Evolutionary conservation across 1,140 invertebrate species (phyloP).

Genomic region (Trinorchestia longiramus): DNA sequence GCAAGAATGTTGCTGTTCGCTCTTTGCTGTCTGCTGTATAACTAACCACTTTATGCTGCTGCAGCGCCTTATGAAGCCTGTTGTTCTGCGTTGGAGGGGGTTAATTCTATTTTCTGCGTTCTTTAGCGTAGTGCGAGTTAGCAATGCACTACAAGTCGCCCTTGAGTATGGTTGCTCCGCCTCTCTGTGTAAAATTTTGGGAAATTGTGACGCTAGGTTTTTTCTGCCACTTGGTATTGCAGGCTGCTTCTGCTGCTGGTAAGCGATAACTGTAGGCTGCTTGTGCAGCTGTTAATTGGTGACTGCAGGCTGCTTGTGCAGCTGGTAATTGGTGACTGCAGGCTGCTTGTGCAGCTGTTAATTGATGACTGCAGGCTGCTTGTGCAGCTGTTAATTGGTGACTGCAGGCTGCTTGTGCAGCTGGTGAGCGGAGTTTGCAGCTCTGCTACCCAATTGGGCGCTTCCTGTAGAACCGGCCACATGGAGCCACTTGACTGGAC

Average conservation of each 20-base stretch:
- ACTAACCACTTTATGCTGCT: too few relatives aligned
- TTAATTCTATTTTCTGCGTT: too few relatives aligned
- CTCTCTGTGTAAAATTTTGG: neutral
- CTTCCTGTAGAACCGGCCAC: neutral
- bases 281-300: neutral
- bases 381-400: neutral
- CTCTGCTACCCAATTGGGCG: neutral
- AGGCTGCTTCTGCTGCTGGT: neutral
- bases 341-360: too few relatives aligned
- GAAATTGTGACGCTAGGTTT: neutral
- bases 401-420: neutral
- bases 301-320: neutral
- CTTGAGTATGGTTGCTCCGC: too few relatives aligned
- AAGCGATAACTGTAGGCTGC: neutral
- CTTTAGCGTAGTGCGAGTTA: too few relatives aligned
- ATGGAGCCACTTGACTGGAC: neutral
- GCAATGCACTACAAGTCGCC: too few relatives aligned
- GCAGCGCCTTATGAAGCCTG: too few relatives aligned
- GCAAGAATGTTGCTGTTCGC: too few relatives aligned
- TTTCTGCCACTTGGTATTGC: neutral
- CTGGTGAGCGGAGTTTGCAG: neutral
- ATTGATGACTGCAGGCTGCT: neutral
- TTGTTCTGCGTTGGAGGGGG: too few relatives aligned
- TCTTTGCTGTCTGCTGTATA: too few relatives aligned
- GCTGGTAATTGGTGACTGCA: neutral